Base-by-base conservation (phyloP, 2,113 vertebrate genomes). In the Trichomycterus rosablanca region DNA sequence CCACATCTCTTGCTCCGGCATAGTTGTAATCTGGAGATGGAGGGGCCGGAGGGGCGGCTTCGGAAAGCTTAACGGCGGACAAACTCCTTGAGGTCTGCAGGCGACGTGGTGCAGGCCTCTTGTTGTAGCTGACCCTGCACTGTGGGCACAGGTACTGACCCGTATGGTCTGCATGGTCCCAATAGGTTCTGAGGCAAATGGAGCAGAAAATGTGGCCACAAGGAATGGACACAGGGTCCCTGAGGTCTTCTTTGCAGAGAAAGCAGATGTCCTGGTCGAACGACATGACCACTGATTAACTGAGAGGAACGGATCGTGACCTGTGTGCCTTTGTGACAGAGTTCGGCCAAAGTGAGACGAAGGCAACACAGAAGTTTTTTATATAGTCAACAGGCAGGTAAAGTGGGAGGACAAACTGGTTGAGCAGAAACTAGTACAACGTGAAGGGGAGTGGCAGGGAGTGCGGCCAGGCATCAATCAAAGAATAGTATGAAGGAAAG, bases 11-110 rank as follows among this genome's bases (percentile, higher is more conserved):
- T 1, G 77, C 69, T 49, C 51, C 86, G 0, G 92, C 92, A 0
- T 89, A 75, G 75, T 87, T 87, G 78, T 89, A 88, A 77, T 89
- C 86, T 1, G 87, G 86, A 8, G 83, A 75, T 0, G 87, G 87
- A 40, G 87, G 86, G 0, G 67, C 74, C 0, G 87, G 86, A 1
- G 87, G 86, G 2, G 68, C 78, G 28, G 75, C 1, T 12, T 87
- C 85, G 0, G 71, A 57, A 62, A 48, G 76, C 59, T 74, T 66
- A 2, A 23, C 76, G n/a, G 40, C 71, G 7, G 76, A 8, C 14
- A 66, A 73, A 2, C 63, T 22, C 14, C 80, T 77, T 1, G 83
- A 80, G 26, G 78, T 1, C 58, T 73, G 77, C 2, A 81, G 2
- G 24, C 76, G 82, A 19, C 86, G 83, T 0, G 82, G 86, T 3